Conservation (phyloP, 1,140 invertebrate species). For the Zaprionus tsacasi region DNA sequence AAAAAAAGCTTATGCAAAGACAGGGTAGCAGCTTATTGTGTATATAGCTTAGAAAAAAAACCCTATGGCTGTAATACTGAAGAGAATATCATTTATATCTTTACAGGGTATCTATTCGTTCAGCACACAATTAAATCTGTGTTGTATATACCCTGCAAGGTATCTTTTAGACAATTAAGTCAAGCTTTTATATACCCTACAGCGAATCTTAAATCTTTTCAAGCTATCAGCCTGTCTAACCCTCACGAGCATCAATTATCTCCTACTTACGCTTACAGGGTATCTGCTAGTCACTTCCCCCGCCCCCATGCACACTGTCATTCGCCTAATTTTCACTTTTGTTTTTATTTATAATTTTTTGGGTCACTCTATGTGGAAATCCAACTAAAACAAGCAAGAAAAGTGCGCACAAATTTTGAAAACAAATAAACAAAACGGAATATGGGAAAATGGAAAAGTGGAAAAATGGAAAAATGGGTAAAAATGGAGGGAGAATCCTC, state of each 20-base stretch:
- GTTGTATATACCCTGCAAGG: no score
- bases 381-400: constrained; percentile 16
- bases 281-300: not conserved
- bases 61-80: not conserved
- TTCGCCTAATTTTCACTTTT: not conserved
- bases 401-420: constrained; percentile 1
- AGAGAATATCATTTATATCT: not conserved
- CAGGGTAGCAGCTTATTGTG: not conserved
- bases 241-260: no score
- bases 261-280: not conserved
- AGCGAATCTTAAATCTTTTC: not conserved
- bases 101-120: not conserved
- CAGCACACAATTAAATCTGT: no score
- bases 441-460: not conserved
- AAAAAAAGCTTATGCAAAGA: not conserved
- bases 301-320: not conserved
- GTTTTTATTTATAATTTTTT: constrained; percentile 48
- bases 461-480: not conserved
- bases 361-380: constrained; percentile 37
- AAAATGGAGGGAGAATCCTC: not conserved
- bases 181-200: not conserved
- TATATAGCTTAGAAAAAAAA: not conserved
- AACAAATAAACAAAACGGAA: constrained; percentile 19
- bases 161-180: not conserved
- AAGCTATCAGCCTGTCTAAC: not conserved